Percentiles rank a stretch among this genome's conserved stretches.
These are phyloP conservation scores for Ctenopoma multispine DNA, from an alignment of 2,797 vertebrate species.

Conservation along the genomic window DNA sequence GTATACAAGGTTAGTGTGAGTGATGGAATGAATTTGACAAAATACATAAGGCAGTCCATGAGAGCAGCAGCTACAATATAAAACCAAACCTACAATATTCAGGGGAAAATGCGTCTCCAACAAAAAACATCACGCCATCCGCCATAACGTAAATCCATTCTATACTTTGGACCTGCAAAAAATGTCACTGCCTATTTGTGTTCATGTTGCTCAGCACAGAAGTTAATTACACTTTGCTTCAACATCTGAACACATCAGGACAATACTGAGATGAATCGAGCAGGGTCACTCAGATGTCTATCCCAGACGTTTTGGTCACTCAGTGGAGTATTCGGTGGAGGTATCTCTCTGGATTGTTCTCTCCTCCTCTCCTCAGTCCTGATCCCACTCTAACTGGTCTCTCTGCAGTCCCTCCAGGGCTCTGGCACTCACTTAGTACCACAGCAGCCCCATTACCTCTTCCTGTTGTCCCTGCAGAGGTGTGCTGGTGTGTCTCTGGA, in stretches of 20 bases:
- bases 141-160: not conserved
- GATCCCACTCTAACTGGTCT: conserved; percentile 47
- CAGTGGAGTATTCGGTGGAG: conserved; percentile 79
- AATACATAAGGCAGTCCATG: conserved; percentile 43
- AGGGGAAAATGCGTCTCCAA: conserved; percentile 9
- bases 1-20: conserved; percentile 11
- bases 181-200: not conserved
- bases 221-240: not conserved
- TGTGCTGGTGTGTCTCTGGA: conserved; percentile 41
- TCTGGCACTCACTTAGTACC: conserved; percentile 29
- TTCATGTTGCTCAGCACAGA: not conserved
- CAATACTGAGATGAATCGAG: not conserved
- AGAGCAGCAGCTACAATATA: conserved; percentile 19
- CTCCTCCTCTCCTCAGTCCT: conserved; percentile 63
- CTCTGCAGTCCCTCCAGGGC: conserved; percentile 42
- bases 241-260: not conserved
- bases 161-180: not conserved
- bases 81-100: conserved; percentile 5
- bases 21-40: conserved; percentile 3
- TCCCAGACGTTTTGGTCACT: conserved; percentile 4
- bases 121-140: not conserved
- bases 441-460: conserved; percentile 20
- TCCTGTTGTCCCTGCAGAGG: conserved; percentile 26
- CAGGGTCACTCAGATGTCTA: not conserved
- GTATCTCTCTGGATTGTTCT: conserved; percentile 76